Percentiles rank a stretch among this genome's conserved stretches.
Conservation (phyloP, 1,140 invertebrate species). For the Drosophila ercepeae region DNA sequence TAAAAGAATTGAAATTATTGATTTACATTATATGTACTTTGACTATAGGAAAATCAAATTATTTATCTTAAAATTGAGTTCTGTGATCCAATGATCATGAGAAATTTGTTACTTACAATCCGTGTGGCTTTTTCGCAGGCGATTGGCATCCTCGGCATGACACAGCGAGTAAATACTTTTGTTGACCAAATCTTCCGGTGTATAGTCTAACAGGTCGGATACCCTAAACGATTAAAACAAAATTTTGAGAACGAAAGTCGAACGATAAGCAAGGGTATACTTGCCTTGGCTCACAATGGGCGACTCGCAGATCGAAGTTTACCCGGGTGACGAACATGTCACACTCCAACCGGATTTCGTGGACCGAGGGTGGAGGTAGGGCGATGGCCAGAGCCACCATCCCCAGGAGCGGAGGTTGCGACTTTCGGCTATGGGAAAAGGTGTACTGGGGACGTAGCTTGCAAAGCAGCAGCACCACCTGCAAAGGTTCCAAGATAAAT, state of each 20-base stretch:
- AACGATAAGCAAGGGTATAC: slow-evolving; percentile 27
- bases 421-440: slow-evolving; percentile 94
- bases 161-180: slow-evolving; percentile 97
- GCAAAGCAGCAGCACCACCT: slow-evolving; percentile 96
- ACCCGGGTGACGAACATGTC: slow-evolving; percentile 99
- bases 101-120: slow-evolving; percentile 90
- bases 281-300: slow-evolving; percentile 98
- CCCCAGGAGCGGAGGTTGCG: slow-evolving; percentile 92
- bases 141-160: slow-evolving; percentile 97
- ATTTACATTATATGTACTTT: not conserved
- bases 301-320: slow-evolving; percentile 97
- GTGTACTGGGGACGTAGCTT: slow-evolving; percentile 95
- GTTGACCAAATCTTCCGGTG: slow-evolving; percentile 96
- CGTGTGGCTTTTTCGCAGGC: slow-evolving; percentile 95
- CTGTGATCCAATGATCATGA: no score
- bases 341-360: slow-evolving; percentile 97
- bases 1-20: slow-evolving; percentile 84
- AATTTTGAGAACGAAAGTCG: not conserved
- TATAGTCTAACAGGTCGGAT: slow-evolving; percentile 95
- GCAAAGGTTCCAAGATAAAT: slow-evolving; percentile 59
- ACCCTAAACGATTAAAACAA: slow-evolving; percentile 86
- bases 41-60: not conserved
- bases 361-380: slow-evolving; percentile 96
- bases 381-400: slow-evolving; percentile 98
- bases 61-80: not conserved